Conservation (phyloP, 1,140 invertebrate genomes). For the Pachyrhynchus sulphureomaculatus region DNA sequence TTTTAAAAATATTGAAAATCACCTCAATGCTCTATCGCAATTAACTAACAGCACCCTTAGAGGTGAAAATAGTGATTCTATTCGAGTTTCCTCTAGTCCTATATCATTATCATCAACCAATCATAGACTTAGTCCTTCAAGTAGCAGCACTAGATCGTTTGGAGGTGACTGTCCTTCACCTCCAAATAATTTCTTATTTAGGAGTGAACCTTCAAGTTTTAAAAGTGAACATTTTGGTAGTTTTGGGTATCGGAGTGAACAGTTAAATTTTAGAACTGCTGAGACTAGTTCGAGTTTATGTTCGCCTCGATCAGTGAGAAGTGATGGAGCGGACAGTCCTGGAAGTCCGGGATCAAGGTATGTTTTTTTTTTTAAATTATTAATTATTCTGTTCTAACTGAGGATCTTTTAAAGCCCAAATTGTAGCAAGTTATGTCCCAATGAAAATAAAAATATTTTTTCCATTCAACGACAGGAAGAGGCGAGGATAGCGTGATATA, state of each 20-base stretch:
- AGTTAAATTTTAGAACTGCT: conserved; percentile 14
- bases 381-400: too few species aligned
- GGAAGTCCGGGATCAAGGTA: conserved; percentile 28
- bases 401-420: too few species aligned
- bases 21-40: conserved; percentile 60
- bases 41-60: conserved; percentile 52
- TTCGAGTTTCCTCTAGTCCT: conserved; percentile 39
- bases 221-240: conserved; percentile 32
- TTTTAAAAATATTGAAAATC: conserved; percentile 62
- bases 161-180: conserved; percentile 23
- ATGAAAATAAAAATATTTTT: too few species aligned
- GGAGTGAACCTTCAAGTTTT: conserved; percentile 20
- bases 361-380: neutral
- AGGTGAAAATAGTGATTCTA: conserved; percentile 28
- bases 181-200: conserved; percentile 32
- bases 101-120: conserved; percentile 10
- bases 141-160: conserved; percentile 21
- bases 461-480: too few species aligned
- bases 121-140: conserved; percentile 41
- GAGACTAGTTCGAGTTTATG: conserved; percentile 34
- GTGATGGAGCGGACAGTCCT: conserved; percentile 24
- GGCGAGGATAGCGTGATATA: too few species aligned
- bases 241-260: conserved; percentile 31
- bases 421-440: too few species aligned
- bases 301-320: conserved; percentile 36